These are phyloP conservation scores for Scortum barcoo DNA, from an alignment of 2,113 vertebrate genomes.

Conservation along the genomic window DNA sequence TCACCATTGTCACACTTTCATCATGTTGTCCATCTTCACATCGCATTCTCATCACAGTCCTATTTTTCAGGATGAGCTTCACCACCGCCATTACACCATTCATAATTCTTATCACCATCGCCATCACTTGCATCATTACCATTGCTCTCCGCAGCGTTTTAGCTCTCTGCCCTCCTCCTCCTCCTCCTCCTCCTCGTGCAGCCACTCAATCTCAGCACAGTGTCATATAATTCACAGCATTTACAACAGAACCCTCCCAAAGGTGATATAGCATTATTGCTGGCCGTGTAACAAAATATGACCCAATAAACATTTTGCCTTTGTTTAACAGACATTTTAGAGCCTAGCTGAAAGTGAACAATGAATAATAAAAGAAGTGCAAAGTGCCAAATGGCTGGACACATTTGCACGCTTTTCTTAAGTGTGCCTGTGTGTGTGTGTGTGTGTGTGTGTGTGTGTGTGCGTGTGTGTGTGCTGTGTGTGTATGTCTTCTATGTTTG, in stretches of 20 bases:
- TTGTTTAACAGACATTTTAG: conserved; percentile 53
- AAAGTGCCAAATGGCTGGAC: conserved; percentile 37
- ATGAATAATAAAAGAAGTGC: conserved; percentile 55
- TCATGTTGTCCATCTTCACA: conserved; percentile 6
- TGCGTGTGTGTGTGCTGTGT: conserved; percentile 7
- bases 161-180: conserved; percentile 16
- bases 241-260: conserved; percentile 46
- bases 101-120: conserved; percentile 25
- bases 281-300: conserved; percentile 47
- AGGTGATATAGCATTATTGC: conserved; percentile 38
- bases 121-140: conserved; percentile 11
- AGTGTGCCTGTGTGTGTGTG: conserved; percentile 12
- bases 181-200: conserved; percentile 19
- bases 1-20: conserved; percentile 15
- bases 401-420: conserved; percentile 35
- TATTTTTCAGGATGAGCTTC: conserved; percentile 9
- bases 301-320: conserved; percentile 56
- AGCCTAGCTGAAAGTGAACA: conserved; percentile 32
- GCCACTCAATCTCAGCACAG: conserved; percentile 28
- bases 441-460: neutral
- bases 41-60: conserved; percentile 1
- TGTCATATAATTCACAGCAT: conserved; percentile 29
- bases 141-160: conserved; percentile 25
- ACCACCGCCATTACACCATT: conserved; percentile 19
- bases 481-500: conserved; percentile 38